Base-by-base conservation (phyloP, 2,113 vertebrate genomes). In the Pseudorasbora parva region DNA sequence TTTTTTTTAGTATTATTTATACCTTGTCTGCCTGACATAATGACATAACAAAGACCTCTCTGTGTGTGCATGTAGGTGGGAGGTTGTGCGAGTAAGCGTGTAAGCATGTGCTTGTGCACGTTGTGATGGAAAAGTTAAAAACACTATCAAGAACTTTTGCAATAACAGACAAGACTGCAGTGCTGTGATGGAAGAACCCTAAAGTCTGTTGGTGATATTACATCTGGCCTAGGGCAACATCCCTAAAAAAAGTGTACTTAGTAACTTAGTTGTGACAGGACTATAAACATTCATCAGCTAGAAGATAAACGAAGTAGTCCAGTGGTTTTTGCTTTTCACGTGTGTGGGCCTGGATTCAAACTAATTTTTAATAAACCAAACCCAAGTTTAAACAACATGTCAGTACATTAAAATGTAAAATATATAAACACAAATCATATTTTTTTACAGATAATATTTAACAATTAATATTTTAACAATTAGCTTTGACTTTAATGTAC, bases 31-130 rank as follows among this genome's bases (percentile, higher is more conserved):
- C 23, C 56, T 30, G 41, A 15, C 64, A 51, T 23, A 49, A n/a
- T n/a, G n/a, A n/a, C n/a, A n/a, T n/a, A n/a, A 51, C 59, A 69
- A 47, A 45, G 76, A 8, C 12, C 72, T 45, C 11, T 77, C 23
- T 49, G 49, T 69, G 51, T 27, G 23, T 1, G 1, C n/a, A 21
- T 77, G 57, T 62, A 25, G 15, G 57, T 43, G 41, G 37, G 57
- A 78, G 79, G 25, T 82, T 85, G 57, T 77, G 37, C 60, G 51
- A 37, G 49, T 77, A 64, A 68, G 30, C 14, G 37, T 79, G 33
- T 17, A 84, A 79, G 51, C 47, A 78, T 76, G 47, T 57, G 79
- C 59, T 56, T 57, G 73, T 59, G 75, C 47, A 85, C 57, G 14
- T 37, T 25, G 33, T 74, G 62, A 57, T n/a, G 14, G 30, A 57